Percentiles rank a stretch among this genome's conserved stretches.
Evolutionary conservation across 2,888 invertebrate species (phyloP).

Genomic region (Spicauda simplicius): DNA sequence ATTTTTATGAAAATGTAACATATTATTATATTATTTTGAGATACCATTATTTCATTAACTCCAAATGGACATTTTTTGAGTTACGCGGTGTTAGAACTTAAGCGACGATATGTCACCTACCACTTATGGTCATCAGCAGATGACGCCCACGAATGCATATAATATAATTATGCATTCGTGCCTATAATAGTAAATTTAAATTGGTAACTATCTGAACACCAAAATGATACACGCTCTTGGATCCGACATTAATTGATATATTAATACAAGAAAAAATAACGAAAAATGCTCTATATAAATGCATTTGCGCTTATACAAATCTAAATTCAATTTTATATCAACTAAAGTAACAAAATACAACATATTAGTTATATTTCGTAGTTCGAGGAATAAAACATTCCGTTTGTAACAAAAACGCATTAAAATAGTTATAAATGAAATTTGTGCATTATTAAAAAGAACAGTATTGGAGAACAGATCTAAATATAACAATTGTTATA

Average conservation of each 20-base stretch:
- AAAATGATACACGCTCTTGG: background rate
- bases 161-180: too few relatives aligned
- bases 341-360: background rate
- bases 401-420: background rate
- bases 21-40: too few relatives aligned
- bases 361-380: background rate
- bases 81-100: too few relatives aligned
- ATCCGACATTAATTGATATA: conserved; percentile 25
- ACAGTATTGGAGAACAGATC: conserved; percentile 26
- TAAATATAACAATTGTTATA: conserved; percentile 14
- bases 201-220: too few relatives aligned
- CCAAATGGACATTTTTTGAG: too few relatives aligned
- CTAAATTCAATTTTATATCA: background rate
- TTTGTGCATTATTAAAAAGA: background rate
- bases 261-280: conserved; percentile 5
- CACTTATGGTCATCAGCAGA: too few relatives aligned
- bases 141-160: too few relatives aligned
- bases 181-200: too few relatives aligned
- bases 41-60: too few relatives aligned
- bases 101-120: too few relatives aligned
- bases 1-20: too few relatives aligned
- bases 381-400: background rate
- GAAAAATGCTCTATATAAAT: conserved; percentile 36
- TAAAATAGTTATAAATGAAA: background rate
- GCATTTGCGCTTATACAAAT: conserved; percentile 24